These are phyloP conservation scores for Nomada hirtipes DNA, from an alignment of 2,888 invertebrate genomes.

Conservation along the genomic window DNA sequence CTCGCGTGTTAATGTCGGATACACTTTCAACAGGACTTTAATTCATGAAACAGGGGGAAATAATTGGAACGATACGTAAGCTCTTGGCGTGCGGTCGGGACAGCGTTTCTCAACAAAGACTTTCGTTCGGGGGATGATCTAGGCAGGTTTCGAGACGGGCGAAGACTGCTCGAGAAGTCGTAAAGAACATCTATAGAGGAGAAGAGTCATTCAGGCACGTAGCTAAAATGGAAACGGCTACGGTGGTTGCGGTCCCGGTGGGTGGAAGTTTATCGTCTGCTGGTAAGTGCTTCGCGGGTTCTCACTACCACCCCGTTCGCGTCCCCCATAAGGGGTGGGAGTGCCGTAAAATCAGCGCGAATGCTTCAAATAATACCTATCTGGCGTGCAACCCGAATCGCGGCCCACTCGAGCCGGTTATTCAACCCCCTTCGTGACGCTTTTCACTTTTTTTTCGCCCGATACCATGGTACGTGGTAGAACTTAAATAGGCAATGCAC, in stretches of 20 bases:
- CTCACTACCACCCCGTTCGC: slow-evolving; percentile 62
- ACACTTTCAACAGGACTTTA: not conserved
- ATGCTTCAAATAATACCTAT: slow-evolving; percentile 69
- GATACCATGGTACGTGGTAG: not conserved
- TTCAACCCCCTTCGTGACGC: not conserved
- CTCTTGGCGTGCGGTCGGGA: not conserved
- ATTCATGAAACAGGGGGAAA: not conserved
- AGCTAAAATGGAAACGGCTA: slow-evolving; percentile 76
- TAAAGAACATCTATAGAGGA: slow-evolving; percentile 70
- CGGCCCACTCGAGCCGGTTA: not conserved
- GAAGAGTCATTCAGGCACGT: slow-evolving; percentile 68
- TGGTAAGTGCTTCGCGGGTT: slow-evolving; percentile 75
- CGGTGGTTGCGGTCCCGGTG: slow-evolving; percentile 63
- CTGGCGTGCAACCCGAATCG: slow-evolving; percentile 2
- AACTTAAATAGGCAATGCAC: too few species aligned
- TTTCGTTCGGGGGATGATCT: slow-evolving; percentile 43
- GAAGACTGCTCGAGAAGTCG: slow-evolving; percentile 71
- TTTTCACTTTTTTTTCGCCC: not conserved
- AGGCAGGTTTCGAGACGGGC: slow-evolving; percentile 45
- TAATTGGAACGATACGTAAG: not conserved
- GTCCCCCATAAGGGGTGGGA: slow-evolving; percentile 23
- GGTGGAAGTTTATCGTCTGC: slow-evolving; percentile 75
- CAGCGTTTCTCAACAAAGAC: slow-evolving; percentile 5
- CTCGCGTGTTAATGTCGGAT: not conserved
- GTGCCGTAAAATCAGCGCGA: slow-evolving; percentile 75